Evolutionary conservation across 2,888 invertebrate species (phyloP).

Genomic region (Diabrotica balteata): DNA sequence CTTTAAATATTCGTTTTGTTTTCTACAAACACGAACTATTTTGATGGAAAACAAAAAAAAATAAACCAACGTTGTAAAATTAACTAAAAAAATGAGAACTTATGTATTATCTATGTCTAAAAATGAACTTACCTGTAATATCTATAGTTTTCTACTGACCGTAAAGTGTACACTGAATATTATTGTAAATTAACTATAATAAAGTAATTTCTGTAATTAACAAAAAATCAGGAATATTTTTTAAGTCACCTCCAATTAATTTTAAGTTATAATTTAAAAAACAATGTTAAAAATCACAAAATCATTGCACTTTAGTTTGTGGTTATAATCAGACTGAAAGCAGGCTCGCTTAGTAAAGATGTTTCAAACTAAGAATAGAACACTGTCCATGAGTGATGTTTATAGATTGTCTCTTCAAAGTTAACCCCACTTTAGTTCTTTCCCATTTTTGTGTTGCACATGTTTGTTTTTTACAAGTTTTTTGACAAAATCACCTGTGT

Average conservation of each 20-base stretch:
- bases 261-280: constrained; percentile 33
- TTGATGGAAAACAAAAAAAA: neutral
- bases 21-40: constrained; percentile 2
- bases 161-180: constrained; percentile 6
- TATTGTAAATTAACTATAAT: constrained; percentile 1
- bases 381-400: constrained; percentile 58
- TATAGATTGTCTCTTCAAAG: constrained; percentile 54
- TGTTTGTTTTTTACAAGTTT: constrained; percentile 9
- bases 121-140: constrained; percentile 10
- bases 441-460: constrained; percentile 35
- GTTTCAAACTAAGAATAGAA: constrained; percentile 58
- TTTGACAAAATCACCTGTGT: constrained; percentile 1
- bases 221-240: neutral
- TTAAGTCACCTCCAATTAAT: constrained; percentile 27
- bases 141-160: neutral
- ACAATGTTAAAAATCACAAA: constrained; percentile 44
- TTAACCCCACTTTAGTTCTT: constrained; percentile 55
- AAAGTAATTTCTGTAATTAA: neutral
- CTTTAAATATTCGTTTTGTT: neutral
- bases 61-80: neutral
- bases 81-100: neutral
- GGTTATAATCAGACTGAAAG: constrained; percentile 45
- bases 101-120: neutral
- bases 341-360: constrained; percentile 53
- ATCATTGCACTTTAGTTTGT: constrained; percentile 53